Conservation (phyloP, 2,797 vertebrate genomes). For the Jordanella pulchra region DNA sequence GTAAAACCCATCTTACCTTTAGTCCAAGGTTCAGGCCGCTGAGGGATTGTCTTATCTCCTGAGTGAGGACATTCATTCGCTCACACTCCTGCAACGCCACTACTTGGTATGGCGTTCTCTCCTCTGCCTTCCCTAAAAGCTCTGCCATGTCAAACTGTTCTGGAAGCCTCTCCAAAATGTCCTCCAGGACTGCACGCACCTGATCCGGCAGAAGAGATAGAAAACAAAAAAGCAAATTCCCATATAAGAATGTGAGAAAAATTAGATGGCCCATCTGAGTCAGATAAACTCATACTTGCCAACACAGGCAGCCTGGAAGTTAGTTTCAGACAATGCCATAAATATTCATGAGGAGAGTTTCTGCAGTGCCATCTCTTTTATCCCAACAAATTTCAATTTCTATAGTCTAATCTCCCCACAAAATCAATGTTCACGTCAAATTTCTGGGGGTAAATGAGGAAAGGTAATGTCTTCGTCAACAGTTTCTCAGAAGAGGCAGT, state of each 20-base stretch:
- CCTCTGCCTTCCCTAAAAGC: constrained; percentile 85
- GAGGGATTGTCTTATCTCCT: constrained; percentile 85
- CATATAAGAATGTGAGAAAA: constrained; percentile 4
- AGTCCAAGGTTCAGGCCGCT: constrained; percentile 86
- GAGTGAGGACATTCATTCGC: constrained; percentile 89
- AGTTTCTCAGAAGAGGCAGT: constrained; percentile 65
- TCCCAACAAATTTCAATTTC: constrained; percentile 53
- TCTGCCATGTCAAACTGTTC: constrained; percentile 91
- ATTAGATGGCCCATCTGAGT: constrained; percentile 21
- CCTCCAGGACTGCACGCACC: constrained; percentile 87
- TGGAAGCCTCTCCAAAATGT: constrained; percentile 87
- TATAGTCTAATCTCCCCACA: constrained; percentile 56
- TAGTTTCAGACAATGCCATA: constrained; percentile 48
- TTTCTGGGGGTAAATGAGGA: constrained; percentile 61
- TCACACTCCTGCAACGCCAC: constrained; percentile 95
- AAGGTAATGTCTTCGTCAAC: constrained; percentile 64
- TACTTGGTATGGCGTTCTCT: constrained; percentile 88
- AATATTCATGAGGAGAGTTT: constrained; percentile 70
- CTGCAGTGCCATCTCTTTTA: constrained; percentile 65
- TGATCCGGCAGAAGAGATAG: constrained; percentile 44
- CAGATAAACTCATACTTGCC: constrained; percentile 35
- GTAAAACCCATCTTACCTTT: constrained; percentile 79
- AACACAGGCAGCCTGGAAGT: constrained; percentile 49
- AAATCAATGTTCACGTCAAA: constrained; percentile 68
- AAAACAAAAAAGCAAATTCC: background rate